Conservation (phyloP, 2,888 invertebrate genomes). For the Hydrotaea diabolus region DNA sequence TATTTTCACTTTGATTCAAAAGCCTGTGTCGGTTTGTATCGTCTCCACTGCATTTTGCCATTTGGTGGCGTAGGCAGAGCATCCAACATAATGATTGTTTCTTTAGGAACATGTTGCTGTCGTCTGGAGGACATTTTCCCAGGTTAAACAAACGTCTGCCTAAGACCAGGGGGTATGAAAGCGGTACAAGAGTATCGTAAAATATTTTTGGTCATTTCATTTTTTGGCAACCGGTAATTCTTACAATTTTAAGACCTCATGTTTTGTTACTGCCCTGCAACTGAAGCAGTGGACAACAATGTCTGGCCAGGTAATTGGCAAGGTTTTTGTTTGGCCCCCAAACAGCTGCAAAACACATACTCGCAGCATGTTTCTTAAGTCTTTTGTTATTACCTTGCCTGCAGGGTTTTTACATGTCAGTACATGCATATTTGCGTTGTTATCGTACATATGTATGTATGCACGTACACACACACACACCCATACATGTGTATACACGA, state of each 20-base stretch:
- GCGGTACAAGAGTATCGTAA: not conserved
- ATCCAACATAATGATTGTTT: too few species aligned
- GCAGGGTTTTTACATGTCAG: not conserved
- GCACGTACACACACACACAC: too few species aligned
- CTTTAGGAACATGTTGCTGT: too few species aligned
- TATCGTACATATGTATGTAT: slow-evolving; percentile 37
- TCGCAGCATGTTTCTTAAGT: slow-evolving; percentile 54
- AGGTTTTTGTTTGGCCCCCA: slow-evolving; percentile 26
- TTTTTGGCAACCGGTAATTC: slow-evolving; percentile 51
- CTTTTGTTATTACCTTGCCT: slow-evolving; percentile 52
- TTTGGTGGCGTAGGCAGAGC: too few species aligned
- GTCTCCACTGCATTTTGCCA: too few species aligned
- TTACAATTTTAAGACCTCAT: not conserved
- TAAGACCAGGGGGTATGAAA: too few species aligned
- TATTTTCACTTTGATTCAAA: too few species aligned
- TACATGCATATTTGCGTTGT: slow-evolving; percentile 42
- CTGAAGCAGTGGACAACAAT: slow-evolving; percentile 19
- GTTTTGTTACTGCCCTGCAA: slow-evolving; percentile 22
- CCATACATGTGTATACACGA: not conserved
- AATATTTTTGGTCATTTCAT: not conserved
- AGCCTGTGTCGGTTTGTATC: too few species aligned
- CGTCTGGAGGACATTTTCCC: too few species aligned
- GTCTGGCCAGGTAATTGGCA: slow-evolving; percentile 43
- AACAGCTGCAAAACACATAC: slow-evolving; percentile 63
- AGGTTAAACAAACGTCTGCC: too few species aligned